phyloP scores from a whole-genome alignment of 2,113 vertebrate genomes.

The Salvator merianae region DNA sequence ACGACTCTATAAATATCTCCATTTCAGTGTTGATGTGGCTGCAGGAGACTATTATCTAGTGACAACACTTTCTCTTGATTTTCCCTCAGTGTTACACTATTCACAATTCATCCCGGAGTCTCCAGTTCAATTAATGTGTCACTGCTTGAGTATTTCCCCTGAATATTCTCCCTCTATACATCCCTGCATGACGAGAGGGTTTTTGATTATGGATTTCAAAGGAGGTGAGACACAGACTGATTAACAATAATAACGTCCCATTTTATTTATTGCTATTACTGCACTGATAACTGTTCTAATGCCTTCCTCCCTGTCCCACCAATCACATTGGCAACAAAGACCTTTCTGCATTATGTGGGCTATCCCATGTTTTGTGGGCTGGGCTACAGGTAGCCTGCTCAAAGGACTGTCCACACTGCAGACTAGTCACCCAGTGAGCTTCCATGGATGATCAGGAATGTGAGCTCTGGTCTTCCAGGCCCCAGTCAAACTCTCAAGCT shows the following conservation, averaged over 20 bases:
- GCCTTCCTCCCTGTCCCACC: constrained; percentile 25
- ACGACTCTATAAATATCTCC: constrained; percentile 54
- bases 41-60: constrained; percentile 61
- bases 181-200: background rate
- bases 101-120: constrained; percentile 49
- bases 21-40: constrained; percentile 61
- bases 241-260: background rate
- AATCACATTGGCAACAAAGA: background rate
- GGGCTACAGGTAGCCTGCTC: no score
- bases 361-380: no score
- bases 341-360: no score
- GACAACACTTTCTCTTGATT: constrained; percentile 63
- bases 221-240: constrained; percentile 11
- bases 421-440: no score
- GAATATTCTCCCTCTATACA: no score
- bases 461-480: no score
- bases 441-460: no score
- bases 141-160: constrained; percentile 29
- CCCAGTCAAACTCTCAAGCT: no score
- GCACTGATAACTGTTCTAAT: constrained; percentile 33
- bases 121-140: constrained; percentile 57
- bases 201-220: constrained; percentile 40
- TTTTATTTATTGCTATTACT: no score
- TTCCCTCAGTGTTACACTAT: constrained; percentile 55
- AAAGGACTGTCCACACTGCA: no score